phyloP scores from a whole-genome alignment of 2,113 vertebrate species.

The Daphoenositta chrysoptera region DNA sequence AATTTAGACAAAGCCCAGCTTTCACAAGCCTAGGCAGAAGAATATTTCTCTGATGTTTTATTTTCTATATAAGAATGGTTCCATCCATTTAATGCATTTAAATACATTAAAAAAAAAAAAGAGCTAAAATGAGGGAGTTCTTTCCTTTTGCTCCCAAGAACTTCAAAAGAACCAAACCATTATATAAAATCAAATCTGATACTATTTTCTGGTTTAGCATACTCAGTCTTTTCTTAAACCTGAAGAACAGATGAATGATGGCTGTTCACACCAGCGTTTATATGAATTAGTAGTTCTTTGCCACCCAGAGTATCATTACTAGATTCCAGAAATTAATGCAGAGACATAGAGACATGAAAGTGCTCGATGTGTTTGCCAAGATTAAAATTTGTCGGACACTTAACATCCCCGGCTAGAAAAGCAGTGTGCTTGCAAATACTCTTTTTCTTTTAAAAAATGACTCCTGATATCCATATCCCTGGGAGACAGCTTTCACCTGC shows the following conservation, averaged over 20 bases:
- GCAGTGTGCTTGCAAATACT: background rate
- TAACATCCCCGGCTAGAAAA: background rate
- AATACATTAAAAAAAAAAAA: background rate
- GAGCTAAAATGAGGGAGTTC: background rate
- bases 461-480: background rate
- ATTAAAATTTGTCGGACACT: background rate
- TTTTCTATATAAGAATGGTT: background rate
- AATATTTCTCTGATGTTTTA: background rate
- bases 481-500: background rate
- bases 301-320: background rate
- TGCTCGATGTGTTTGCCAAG: background rate
- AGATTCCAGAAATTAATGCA: background rate
- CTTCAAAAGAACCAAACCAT: background rate
- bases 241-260: background rate
- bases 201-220: background rate
- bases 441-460: background rate
- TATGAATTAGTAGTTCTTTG: background rate
- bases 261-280: background rate
- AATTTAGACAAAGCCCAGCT: constrained; percentile 1
- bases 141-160: background rate
- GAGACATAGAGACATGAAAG: background rate
- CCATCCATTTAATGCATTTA: background rate
- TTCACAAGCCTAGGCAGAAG: background rate
- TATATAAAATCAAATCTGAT: background rate
- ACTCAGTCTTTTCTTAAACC: background rate